Evolutionary conservation across 1,140 invertebrate species (phyloP), one percentile per base, ranked within the genome.

Genomic region (Fopius arisanus): DNA sequence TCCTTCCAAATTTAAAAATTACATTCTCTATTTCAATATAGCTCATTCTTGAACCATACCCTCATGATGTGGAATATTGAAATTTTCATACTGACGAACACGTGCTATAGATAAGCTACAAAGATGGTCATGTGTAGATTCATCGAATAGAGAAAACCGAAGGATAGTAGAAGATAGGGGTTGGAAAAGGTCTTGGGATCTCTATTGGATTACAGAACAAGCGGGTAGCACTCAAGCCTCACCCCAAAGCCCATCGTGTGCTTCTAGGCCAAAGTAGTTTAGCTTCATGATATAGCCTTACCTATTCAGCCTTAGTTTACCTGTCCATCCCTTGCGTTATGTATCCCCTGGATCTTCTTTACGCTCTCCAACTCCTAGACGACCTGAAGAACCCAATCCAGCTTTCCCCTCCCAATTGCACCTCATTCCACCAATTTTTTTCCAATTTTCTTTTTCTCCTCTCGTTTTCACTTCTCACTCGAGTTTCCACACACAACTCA

Each of bases 191-290:
- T 80, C 80, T 82, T 81, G 79, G 75, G 81, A 77, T 79, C 81
- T 80, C 80, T 80, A 82, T 82, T 81, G 80, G 81, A 82, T 82
- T 82, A 82, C 73, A 79, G 80, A 81, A 82, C 79, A 81, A 82
- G 77, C 80, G 81, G 78, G 75, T 79, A 80, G 80, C 80, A 82
- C 81, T 82, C 81, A 81, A 82, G 79, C 78, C 75, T 76, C 72
- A 73, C 74, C 74, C 76, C 74, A 75, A 54, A 66, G 31, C 75
- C 68, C 79, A 71, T 68, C 78, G 75, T 59, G 19, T 59, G 54
- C 62, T 65, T 78, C 67, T 16, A 70, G 77, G 78, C 43, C 77
- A 82, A 82, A 82, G 80, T 82, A 81, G 81, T 82, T 82, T 80
- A 82, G 80, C 81, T 80, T 79, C 75, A 73, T 75, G 78, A 80